phyloP scores from a whole-genome alignment of 2,888 invertebrate species.

The Torymus tubicola region DNA sequence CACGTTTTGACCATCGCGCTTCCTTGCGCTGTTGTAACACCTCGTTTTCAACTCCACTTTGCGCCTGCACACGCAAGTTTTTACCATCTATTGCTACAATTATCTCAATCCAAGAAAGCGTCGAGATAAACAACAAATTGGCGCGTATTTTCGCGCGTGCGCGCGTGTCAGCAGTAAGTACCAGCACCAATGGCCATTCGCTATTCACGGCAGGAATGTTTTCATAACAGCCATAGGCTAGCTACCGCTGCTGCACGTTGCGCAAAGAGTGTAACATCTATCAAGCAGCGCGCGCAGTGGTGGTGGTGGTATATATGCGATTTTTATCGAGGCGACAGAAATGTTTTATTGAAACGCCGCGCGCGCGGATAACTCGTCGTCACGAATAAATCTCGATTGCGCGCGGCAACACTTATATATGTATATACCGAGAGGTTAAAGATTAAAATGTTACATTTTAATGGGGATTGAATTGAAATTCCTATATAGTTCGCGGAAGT shows the following conservation, averaged over 20 bases:
- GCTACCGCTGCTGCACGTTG: neutral
- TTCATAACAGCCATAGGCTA: conserved; percentile 14
- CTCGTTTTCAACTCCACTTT: too few relatives aligned
- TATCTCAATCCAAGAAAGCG: too few relatives aligned
- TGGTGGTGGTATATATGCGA: neutral
- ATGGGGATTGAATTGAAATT: neutral
- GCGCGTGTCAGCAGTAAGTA: too few relatives aligned
- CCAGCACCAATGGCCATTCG: neutral
- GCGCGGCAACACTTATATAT: neutral
- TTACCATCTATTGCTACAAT: too few relatives aligned
- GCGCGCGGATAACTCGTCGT: neutral
- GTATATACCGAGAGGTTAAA: neutral
- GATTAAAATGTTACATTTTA: conserved; percentile 22
- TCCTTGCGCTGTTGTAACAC: too few relatives aligned
- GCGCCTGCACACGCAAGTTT: too few relatives aligned
- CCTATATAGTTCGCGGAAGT: neutral
- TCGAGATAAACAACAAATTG: too few relatives aligned
- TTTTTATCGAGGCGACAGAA: conserved; percentile 22
- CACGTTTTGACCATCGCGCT: neutral
- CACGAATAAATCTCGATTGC: neutral
- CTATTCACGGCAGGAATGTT: conserved; percentile 14
- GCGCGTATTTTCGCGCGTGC: too few relatives aligned
- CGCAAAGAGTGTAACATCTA: conserved; percentile 19
- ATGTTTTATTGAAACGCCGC: conserved; percentile 21
- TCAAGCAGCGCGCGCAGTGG: conserved; percentile 14